These are phyloP conservation scores for Sula dactylatra DNA, from an alignment of 2,113 vertebrate species.

Conservation along the genomic window DNA sequence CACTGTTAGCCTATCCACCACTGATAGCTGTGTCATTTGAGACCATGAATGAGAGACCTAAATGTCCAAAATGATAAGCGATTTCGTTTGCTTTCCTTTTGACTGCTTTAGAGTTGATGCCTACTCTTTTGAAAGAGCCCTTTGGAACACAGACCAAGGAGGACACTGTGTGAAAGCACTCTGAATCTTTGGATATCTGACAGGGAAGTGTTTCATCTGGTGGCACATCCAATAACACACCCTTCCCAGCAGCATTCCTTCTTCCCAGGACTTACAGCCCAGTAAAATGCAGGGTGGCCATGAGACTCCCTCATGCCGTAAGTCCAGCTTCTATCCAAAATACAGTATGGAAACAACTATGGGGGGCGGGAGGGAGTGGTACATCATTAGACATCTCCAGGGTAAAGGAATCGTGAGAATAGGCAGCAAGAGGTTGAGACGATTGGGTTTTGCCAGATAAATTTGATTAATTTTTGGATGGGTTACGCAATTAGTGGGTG, in stretches of 20 bases:
- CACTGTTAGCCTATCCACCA: background rate
- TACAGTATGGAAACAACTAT: background rate
- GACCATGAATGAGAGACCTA: background rate
- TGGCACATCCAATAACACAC: background rate
- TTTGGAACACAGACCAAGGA: background rate
- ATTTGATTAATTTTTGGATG: slow-evolving; percentile 9
- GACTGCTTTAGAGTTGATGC: background rate
- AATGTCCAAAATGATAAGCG: background rate
- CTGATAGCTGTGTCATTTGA: background rate
- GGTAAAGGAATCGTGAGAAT: background rate
- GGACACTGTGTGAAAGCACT: background rate
- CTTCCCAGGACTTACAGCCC: background rate
- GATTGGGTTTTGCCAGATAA: background rate
- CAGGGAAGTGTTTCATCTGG: background rate
- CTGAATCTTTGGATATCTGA: background rate
- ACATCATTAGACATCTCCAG: background rate
- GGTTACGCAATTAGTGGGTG: background rate
- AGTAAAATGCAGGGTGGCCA: background rate
- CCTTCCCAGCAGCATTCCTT: background rate
- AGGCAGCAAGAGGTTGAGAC: background rate
- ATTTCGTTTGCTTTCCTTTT: background rate
- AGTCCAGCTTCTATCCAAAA: background rate
- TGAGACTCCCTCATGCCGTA: background rate
- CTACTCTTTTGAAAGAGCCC: background rate
- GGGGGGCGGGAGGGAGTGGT: background rate